phyloP scores from a whole-genome alignment of 2,888 invertebrate genomes.

The Nezara viridula region DNA sequence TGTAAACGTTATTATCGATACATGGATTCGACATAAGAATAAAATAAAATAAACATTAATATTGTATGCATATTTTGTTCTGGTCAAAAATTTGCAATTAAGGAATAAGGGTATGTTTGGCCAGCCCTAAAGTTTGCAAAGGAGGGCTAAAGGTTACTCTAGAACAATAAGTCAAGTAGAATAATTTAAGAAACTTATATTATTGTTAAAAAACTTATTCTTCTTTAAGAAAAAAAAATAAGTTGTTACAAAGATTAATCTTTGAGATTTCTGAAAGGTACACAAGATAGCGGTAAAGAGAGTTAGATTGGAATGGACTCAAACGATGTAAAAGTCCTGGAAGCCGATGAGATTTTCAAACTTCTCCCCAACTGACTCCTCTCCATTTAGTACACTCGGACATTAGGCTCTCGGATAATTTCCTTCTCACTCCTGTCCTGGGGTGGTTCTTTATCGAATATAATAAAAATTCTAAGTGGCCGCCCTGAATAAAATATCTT shows the following conservation, averaged over 20 bases:
- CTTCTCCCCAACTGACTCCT: background rate
- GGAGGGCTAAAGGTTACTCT: no score
- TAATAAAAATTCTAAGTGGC: constrained; percentile 18
- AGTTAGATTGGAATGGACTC: background rate
- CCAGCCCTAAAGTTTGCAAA: no score
- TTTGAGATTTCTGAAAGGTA: background rate
- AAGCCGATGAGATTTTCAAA: background rate
- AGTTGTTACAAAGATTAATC: background rate
- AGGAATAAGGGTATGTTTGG: no score
- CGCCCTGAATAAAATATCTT: background rate
- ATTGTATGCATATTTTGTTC: no score
- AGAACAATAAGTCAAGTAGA: no score
- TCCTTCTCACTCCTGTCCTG: background rate
- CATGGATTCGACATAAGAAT: no score
- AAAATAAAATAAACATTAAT: no score
- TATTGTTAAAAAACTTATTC: no score
- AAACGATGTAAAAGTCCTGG: background rate
- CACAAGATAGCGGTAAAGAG: background rate
- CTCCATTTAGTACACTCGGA: background rate
- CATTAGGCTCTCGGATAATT: background rate
- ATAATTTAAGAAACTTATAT: no score
- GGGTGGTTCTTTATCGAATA: background rate
- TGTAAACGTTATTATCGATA: no score
- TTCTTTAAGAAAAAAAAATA: background rate
- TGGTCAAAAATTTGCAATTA: no score